Evolutionary conservation across 64 coral and sea anemone species (phyloP), one percentile per base, ranked within the genome.

Genomic region (Porites lutea): DNA sequence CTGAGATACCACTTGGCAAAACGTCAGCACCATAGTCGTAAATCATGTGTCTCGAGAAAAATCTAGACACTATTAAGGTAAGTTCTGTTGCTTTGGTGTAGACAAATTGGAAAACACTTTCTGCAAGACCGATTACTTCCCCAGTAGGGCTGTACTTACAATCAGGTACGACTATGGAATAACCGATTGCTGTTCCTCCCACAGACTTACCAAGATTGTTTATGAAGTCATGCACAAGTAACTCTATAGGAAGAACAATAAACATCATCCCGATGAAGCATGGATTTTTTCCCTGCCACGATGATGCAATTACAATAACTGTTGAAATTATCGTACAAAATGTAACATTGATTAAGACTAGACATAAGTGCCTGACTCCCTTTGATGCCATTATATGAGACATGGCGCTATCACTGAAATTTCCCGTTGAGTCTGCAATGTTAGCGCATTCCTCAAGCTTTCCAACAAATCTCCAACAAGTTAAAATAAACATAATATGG

Each of bases 151-250:
- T 96, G 59, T 96, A 99, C 27, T 85, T 90, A 74, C 96, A 89
- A 13, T 91, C 91, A 16, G 97, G 97, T 82, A 92, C 78, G 72
- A 99, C 90, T 14, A 99, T 50, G 59, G 97, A 94, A 94, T 99
- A 99, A 14, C 97, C 97, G 86, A 95, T 99, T 18, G 97, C 97
- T 86, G 97, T 99, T 64, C 97, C 97, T 48, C 97, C 94, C 54
- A 99, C 94, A 71, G 76, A 91, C 62, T 99, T 99, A 0, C 97
- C 97, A 75, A 99, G 89, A 59, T 96, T 99, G n/a, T 91, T 81
- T 13, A 99, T 88, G 13, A 99, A 88, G 45, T 96, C 91, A 68
- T 90, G 96, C 84, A 96, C 74, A 8, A 96, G 81, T 8, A 89
- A 96, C 27, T 99, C 97, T 15, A 96, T 65, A 54, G 97, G 97